Evolutionary conservation across 1,140 invertebrate species (phyloP), one percentile per base, ranked within the genome.

Genomic region (Augochlora pura): DNA sequence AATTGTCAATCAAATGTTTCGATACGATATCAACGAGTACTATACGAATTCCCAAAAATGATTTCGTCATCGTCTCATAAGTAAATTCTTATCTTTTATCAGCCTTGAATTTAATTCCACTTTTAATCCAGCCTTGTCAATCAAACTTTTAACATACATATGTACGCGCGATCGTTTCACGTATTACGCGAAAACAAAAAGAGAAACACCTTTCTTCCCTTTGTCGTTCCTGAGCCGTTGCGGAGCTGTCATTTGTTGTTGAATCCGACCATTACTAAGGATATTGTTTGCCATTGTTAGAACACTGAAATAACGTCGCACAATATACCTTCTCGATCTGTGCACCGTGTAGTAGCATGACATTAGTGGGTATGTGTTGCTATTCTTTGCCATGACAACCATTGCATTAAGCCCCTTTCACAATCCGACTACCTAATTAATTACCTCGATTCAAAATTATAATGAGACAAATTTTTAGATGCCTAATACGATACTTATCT

Each of bases 191-290:
- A 1, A 16, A 52, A 32, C 18, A 0, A 16, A 25, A 52, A 74
- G 2, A 52, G n/a, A 46, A 25, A 67, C 82, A 91, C 89, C 87
- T 87, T 85, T 90, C 32, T 88, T 90, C 7, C 65, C 38, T 66
- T 68, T 86, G 14, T 87, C 86, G 39, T 18, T 85, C 69, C 82
- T 82, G 18, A 85, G 69, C 38, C 86, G 86, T 73, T 90, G 86
- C 12, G 78, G 39, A 10, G 72, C 70, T 12, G 74, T 82, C 21
- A 68, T 72, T 76, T 78, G 77, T 64, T 91, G 87, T 2, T 86
- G 85, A 49, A 89, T 83, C 63, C 86, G 84, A 0, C 90, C 90
- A 66, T 91, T 91, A 32, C 86, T 89, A 23, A 91, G 52, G 23
- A 63, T 38, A 68, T 90, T 89, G 62, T 90, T 89, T 65, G 85